Evolutionary conservation across 2,113 vertebrate species (phyloP), one percentile per base, ranked within the genome.

Genomic region (Alligator sinensis): DNA sequence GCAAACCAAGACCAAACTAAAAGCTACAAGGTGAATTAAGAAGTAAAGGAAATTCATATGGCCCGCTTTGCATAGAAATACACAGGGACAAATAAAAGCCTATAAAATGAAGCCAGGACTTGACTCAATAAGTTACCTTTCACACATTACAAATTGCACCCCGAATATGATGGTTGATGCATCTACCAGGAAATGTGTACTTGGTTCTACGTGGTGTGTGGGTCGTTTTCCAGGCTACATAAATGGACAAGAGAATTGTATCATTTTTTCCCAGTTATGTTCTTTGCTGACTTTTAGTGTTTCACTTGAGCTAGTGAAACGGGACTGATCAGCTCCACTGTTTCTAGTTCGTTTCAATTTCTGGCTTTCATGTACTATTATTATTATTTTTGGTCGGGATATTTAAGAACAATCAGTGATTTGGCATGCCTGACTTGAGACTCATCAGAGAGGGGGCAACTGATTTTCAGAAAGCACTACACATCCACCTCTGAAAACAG

Each of bases 31-130:
- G 80, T 79, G 92, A 95, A 80, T 28, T 27, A 59, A 76, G 92
- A 94, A 59, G 64, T 59, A 95, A 95, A 88, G 18, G 16, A 84
- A 89, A 90, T 72, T 81, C 57, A 88, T 95, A 85, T 72, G n/a
- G 3, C 90, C 54, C 76, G n/a, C 8, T 86, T 81, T 34, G 22
- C 5, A 0, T 82, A 78, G 89, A 55, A 96, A 70, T 5, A 82
- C 90, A 88, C 74, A 1, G 57, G 77, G 63, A 89, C 47, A 93
- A 80, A n/a, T 30, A 82, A 63, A 28, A 21, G 54, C 79, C 82
- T 75, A 16, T 58, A 60, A 90, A 93, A 82, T 11, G 38, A 0
- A 4, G 80, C 64, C 58, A 88, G 38, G 25, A 12, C 34, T 88
- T 68, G 28, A 70, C 38, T 89, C 59, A 81, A 80, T 24, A 57